A percentile compares a stretch with the other conserved stretches of the same genome.
Conservation (phyloP, 2,797 vertebrate genomes). For the Falco berigora region DNA sequence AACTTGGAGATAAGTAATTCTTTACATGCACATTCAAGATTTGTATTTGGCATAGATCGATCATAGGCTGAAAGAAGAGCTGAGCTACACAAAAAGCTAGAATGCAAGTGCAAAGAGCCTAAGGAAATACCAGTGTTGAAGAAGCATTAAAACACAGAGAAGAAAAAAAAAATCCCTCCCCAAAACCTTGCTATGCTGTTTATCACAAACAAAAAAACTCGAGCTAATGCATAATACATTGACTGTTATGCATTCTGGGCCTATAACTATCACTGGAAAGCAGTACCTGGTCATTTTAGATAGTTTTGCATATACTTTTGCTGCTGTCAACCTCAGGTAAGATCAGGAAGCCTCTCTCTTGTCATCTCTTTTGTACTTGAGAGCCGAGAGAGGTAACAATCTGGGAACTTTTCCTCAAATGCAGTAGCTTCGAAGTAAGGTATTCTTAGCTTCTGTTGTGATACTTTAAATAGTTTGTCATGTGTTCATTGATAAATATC, state of each 20-base stretch:
- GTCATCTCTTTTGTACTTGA: not conserved
- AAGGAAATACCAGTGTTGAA: not conserved
- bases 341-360: not conserved
- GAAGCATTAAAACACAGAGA: not conserved
- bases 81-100: not conserved
- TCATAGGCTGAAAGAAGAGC: not conserved
- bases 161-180: not conserved
- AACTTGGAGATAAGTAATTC: not conserved
- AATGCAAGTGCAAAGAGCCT: not conserved
- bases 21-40: not conserved
- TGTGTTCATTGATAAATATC: not conserved
- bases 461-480: not conserved
- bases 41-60: not conserved
- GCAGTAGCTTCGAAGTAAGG: not conserved
- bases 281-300: not conserved
- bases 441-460: not conserved
- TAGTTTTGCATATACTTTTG: not conserved
- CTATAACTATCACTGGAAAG: not conserved
- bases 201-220: not conserved
- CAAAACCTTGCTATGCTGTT: not conserved
- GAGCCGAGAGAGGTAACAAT: not conserved
- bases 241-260: not conserved
- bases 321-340: not conserved
- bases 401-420: not conserved
- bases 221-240: not conserved